phyloP scores from a whole-genome alignment of 2,888 invertebrate genomes.

The Ernsta delagoae region DNA sequence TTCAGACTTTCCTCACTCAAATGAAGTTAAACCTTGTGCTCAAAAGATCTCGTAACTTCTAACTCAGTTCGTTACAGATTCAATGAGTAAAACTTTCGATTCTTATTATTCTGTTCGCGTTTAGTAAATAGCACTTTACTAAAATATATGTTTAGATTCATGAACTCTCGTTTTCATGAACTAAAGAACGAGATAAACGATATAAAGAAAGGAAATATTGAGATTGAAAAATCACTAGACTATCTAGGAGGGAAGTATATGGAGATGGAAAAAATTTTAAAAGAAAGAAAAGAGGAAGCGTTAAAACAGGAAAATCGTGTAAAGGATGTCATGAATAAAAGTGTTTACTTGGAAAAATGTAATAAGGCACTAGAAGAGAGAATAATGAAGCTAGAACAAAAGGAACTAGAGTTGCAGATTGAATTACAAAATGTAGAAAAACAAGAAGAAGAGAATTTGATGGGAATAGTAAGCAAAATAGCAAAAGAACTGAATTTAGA shows the following conservation, averaged over 20 bases:
- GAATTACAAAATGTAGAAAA: slow-evolving; percentile 19
- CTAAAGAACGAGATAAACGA: background rate
- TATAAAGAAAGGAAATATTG: background rate
- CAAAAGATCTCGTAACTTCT: no score
- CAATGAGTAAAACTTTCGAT: no score
- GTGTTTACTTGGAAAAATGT: slow-evolving; percentile 10
- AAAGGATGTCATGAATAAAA: slow-evolving; percentile 10
- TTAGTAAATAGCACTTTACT: no score
- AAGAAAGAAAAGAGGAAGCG: background rate
- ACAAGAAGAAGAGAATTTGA: slow-evolving; percentile 11
- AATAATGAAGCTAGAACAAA: slow-evolving; percentile 25
- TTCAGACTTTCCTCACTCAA: no score
- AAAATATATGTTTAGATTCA: no score
- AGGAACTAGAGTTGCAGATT: slow-evolving; percentile 15
- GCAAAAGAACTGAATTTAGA: slow-evolving; percentile 22
- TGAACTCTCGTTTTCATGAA: background rate
- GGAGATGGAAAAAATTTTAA: background rate
- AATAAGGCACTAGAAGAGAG: slow-evolving; percentile 21
- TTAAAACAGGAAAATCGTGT: background rate
- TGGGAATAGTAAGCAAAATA: background rate
- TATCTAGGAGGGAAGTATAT: background rate
- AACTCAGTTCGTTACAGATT: no score
- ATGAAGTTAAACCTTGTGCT: no score
- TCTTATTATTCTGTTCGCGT: no score
- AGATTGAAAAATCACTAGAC: slow-evolving; percentile 1